Evolutionary conservation across 2,113 vertebrate genomes (phyloP).

Genomic region (Gnathonemus longibarbis): DNA sequence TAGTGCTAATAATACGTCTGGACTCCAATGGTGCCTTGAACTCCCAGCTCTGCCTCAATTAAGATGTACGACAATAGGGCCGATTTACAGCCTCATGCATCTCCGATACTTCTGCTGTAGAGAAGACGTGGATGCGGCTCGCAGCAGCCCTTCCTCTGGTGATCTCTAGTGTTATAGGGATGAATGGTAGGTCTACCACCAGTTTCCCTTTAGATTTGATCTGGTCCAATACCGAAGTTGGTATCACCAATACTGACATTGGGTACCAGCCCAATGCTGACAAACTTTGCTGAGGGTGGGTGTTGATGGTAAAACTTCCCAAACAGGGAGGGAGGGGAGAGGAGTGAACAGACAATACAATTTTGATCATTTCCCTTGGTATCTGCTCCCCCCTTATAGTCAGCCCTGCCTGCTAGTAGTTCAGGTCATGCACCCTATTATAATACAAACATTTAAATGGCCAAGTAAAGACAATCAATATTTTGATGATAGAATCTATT

Average conservation of each 20-base stretch:
- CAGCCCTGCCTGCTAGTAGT: too few species aligned
- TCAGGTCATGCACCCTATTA: too few species aligned
- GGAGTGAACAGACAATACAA: too few species aligned
- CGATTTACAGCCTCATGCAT: background rate
- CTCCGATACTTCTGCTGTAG: background rate
- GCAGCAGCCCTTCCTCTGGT: background rate
- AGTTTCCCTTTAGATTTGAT: background rate
- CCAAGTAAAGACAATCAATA: too few species aligned
- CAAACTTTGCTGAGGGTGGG: background rate
- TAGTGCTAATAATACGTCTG: slow-evolving; percentile 2
- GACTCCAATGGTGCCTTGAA: background rate
- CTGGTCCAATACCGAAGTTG: background rate
- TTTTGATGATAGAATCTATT: too few species aligned
- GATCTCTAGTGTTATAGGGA: background rate
- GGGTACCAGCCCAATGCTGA: background rate
- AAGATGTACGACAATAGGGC: background rate
- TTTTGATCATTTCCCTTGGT: too few species aligned
- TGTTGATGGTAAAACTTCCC: background rate
- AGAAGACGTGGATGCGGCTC: background rate
- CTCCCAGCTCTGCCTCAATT: background rate
- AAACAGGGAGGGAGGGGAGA: background rate
- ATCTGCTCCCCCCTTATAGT: too few species aligned
- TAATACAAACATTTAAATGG: too few species aligned
- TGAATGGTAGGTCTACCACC: background rate
- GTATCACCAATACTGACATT: background rate